phyloP scores from a whole-genome alignment of 1,140 invertebrate species.

The Teleogryllus occipitalis region DNA sequence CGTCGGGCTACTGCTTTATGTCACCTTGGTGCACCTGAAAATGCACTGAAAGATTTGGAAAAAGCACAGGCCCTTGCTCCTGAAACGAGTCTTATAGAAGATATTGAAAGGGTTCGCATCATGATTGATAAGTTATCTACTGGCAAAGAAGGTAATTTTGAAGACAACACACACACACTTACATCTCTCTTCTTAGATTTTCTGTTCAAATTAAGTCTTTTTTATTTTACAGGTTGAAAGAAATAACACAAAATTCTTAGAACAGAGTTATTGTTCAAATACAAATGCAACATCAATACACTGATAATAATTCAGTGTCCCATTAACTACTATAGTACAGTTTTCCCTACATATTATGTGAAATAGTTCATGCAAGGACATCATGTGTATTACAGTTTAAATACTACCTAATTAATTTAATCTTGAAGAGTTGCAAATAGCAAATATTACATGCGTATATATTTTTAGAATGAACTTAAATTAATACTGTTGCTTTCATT shows the following conservation, averaged over 20 bases:
- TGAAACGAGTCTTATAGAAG: constrained; percentile 27
- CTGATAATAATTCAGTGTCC: neutral
- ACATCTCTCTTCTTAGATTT: neutral
- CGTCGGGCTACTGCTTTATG: constrained; percentile 62
- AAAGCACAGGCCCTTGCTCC: constrained; percentile 54
- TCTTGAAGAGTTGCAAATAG: neutral
- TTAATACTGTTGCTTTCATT: neutral
- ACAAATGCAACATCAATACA: neutral
- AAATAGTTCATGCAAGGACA: neutral
- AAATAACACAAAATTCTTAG: neutral
- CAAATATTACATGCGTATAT: neutral
- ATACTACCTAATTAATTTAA: neutral
- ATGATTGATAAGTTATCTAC: neutral
- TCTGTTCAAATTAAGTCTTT: neutral
- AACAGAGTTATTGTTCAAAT: neutral
- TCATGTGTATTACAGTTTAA: neutral
- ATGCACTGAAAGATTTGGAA: constrained; percentile 66
- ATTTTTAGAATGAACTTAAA: neutral
- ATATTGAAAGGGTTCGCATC: neutral
- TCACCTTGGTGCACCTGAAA: constrained; percentile 56
- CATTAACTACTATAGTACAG: neutral
- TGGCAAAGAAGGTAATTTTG: neutral
- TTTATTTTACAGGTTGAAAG: neutral
- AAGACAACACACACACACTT: neutral
- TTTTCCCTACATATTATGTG: neutral